phyloP scores from a whole-genome alignment of 2,888 invertebrate species.

The Pheosia tremula region DNA sequence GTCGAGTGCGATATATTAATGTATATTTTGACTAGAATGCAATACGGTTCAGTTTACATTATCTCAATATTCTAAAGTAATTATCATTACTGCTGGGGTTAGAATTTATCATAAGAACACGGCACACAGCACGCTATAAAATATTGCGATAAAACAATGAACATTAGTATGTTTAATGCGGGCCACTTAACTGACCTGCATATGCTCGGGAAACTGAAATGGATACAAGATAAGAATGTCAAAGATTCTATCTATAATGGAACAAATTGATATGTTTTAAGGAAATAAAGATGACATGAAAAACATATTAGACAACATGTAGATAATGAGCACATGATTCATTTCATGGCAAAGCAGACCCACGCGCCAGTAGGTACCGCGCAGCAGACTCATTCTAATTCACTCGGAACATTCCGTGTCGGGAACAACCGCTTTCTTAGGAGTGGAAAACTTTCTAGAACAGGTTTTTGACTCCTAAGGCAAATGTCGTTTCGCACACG shows the following conservation, averaged over 20 bases:
- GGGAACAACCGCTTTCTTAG: too few species aligned
- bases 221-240: neutral
- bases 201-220: neutral
- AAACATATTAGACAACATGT: slow-evolving; percentile 3
- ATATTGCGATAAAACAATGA: neutral
- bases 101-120: neutral
- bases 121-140: neutral
- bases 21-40: neutral
- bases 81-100: neutral
- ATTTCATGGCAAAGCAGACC: slow-evolving; percentile 11
- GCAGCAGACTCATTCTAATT: too few species aligned
- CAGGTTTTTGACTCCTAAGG: too few species aligned
- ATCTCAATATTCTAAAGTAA: too few species aligned
- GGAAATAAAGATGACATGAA: slow-evolving; percentile 3
- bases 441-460: too few species aligned
- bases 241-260: neutral
- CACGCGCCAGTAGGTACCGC: neutral
- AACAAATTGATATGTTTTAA: neutral
- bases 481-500: too few species aligned
- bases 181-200: neutral
- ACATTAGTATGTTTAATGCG: neutral
- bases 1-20: neutral
- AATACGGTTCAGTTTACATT: neutral
- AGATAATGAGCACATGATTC: slow-evolving; percentile 4
- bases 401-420: too few species aligned